A percentile compares a stretch with the other conserved stretches of the same genome.
Conservation (phyloP, 2,797 vertebrate species). For the Mormyrops boulengeri region DNA sequence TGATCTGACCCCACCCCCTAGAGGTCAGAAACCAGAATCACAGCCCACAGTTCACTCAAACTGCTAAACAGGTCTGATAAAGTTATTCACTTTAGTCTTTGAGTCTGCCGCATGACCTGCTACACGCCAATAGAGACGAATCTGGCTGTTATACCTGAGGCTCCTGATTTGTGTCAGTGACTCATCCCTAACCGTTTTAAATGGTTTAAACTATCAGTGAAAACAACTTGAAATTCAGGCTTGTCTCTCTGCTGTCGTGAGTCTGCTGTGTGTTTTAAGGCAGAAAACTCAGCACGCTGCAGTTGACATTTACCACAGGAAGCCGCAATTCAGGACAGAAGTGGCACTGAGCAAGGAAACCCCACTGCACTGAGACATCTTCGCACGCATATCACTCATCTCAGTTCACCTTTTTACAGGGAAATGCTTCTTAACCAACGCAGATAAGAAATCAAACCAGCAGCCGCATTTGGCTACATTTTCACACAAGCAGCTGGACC, state of each 20-base stretch:
- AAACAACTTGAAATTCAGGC: background rate
- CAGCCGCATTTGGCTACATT: background rate
- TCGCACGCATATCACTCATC: background rate
- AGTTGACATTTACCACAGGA: background rate
- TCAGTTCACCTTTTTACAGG: background rate
- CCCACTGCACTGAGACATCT: background rate
- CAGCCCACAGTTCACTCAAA: background rate
- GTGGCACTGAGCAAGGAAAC: background rate
- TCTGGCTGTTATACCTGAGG: background rate
- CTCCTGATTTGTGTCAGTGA: background rate
- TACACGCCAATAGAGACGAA: background rate
- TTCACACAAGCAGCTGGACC: background rate
- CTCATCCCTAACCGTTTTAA: background rate
- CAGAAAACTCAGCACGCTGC: background rate
- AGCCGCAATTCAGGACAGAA: background rate
- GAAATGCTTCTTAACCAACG: background rate
- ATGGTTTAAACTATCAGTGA: background rate
- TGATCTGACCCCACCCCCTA: background rate
- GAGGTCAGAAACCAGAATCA: background rate
- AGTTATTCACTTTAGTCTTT: background rate
- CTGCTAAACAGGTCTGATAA: background rate
- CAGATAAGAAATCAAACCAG: background rate
- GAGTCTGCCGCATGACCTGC: background rate
- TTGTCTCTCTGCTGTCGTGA: background rate
- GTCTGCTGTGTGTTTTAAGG: background rate